phyloP scores from a whole-genome alignment of 2,797 vertebrate genomes.

The Rhabdomys pumilio region DNA sequence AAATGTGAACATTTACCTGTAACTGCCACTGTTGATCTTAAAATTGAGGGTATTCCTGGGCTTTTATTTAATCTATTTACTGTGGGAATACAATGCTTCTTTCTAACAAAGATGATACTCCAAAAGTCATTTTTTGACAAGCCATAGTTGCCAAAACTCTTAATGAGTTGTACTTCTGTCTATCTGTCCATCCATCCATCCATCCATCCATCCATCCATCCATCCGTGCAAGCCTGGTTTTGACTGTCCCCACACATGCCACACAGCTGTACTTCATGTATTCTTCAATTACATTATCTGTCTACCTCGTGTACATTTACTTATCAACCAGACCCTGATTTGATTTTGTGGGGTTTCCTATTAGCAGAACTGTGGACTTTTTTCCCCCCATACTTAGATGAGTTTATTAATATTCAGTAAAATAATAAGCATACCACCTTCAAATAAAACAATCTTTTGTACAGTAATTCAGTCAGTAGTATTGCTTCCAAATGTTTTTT shows the following conservation, averaged over 20 bases:
- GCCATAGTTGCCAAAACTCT: not conserved
- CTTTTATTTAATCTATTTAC: conserved; percentile 29
- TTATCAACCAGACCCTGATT: not conserved
- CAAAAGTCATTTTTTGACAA: conserved; percentile 23
- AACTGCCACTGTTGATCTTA: not conserved
- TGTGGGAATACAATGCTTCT: not conserved
- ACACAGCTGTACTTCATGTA: not conserved
- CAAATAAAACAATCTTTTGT: conserved; percentile 50
- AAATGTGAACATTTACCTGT: not conserved
- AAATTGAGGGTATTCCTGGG: not conserved
- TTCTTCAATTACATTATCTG: not conserved
- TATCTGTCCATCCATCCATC: no score
- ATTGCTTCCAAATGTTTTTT: conserved; percentile 39
- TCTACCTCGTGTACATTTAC: not conserved
- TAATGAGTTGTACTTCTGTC: not conserved
- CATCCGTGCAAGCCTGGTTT: not conserved
- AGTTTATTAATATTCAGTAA: conserved; percentile 61
- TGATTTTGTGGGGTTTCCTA: conserved; percentile 37
- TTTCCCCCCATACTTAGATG: conserved; percentile 42
- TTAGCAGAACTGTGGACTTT: not conserved
- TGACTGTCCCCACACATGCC: not conserved
- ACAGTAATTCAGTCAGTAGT: not conserved
- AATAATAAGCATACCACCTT: conserved; percentile 59
- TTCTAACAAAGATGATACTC: not conserved
- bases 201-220: not conserved